Conservation (phyloP, 2,888 invertebrate species). For the Neoascia interrupta region DNA sequence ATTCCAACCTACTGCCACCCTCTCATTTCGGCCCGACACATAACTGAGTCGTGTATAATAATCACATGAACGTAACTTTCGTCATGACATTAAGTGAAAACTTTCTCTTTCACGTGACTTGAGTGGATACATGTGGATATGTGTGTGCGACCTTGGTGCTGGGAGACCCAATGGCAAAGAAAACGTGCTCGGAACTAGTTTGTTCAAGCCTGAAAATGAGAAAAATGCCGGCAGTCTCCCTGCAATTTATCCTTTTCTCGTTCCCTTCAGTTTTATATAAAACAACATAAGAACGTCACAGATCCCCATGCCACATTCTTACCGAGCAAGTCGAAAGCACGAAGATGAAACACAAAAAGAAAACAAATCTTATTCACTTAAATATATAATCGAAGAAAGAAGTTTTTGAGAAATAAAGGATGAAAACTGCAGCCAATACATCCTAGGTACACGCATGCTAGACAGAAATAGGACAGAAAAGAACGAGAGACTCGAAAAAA, state of each 20-base stretch:
- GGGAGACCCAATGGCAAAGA: slow-evolving; percentile 36
- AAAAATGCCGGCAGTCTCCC: slow-evolving; percentile 57
- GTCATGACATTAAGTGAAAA: slow-evolving; percentile 70
- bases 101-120: slow-evolving; percentile 70
- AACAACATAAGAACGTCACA: slow-evolving; percentile 63
- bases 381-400: slow-evolving; percentile 28
- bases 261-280: slow-evolving; percentile 57
- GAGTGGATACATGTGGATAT: slow-evolving; percentile 22
- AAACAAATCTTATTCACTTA: slow-evolving; percentile 13
- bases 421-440: slow-evolving; percentile 41
- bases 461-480: slow-evolving; percentile 62
- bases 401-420: slow-evolving; percentile 25
- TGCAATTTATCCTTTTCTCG: slow-evolving; percentile 42
- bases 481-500: slow-evolving; percentile 19
- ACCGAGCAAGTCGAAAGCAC: slow-evolving; percentile 17
- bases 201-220: slow-evolving; percentile 45
- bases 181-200: slow-evolving; percentile 61
- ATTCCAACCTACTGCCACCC: slow-evolving; percentile 43
- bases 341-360: slow-evolving; percentile 39
- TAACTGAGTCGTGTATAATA: slow-evolving; percentile 68
- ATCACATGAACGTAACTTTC: slow-evolving; percentile 69
- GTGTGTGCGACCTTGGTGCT: not conserved
- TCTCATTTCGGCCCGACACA: slow-evolving; percentile 44
- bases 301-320: not conserved
- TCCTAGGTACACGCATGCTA: not conserved